Evolutionary conservation across 2,113 vertebrate species (phyloP), one percentile per base, ranked within the genome.

Genomic region (Malurus melanocephalus): DNA sequence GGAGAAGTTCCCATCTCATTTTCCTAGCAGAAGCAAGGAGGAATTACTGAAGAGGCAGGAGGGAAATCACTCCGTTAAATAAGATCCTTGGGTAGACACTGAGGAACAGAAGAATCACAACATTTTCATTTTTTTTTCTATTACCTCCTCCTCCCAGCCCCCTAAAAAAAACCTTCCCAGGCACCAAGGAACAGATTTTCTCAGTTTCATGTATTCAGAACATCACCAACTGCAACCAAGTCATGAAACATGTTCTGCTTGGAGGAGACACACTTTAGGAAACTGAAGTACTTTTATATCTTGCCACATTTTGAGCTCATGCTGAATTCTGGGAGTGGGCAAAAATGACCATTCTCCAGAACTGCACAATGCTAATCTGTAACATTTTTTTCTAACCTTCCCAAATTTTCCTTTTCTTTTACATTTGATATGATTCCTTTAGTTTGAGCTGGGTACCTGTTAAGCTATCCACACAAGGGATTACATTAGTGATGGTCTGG

Each of bases 111-210:
- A 80, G 28, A 89, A 48, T 19, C 52, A 43, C 38, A 46, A 61
- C 1, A 0, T 22, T 64, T 52, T 72, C 33, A 32, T 12, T 30
- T 5, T 24, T 59, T 33, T 60, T 51, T 5, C 49, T 52, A 32
- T 83, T 73, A 45, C 72, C 60, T 87, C 64, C 79, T 94, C 48
- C 30, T 80, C 67, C 74, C 51, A 57, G 2, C 23, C 15, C 23
- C 19, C 35, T 24, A 49, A 67, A 82, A 82, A 72, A 86, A 8
- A 3, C 62, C 27, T 69, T 55, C 59, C 20, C 66, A 35, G 80
- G 67, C 69, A 76, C 17, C 57, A 93, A 28, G 76, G 82, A 92
- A 78, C 53, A 85, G 65, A 65, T 89, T 91, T 83, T 91, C 91
- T 84, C 80, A 61, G 42, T 26, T 91, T 53, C 20, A 4, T 42